Percentiles rank a stretch among this genome's conserved stretches.
These are phyloP conservation scores for Ephialtes manifestator DNA, from an alignment of 2,888 invertebrate species.

Conservation along the genomic window DNA sequence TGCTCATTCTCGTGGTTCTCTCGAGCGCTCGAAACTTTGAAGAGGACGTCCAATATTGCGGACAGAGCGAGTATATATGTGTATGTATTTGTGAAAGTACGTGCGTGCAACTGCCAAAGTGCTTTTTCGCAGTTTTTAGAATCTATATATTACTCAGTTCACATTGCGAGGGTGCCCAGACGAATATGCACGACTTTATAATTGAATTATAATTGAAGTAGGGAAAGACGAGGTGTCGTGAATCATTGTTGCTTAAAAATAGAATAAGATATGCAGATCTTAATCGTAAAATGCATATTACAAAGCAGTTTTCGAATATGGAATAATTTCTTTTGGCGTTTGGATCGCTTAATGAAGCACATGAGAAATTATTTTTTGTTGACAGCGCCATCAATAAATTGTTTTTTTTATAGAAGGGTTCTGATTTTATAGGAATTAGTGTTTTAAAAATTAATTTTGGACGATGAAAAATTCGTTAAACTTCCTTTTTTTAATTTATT, in stretches of 20 bases:
- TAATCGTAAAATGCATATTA: no score
- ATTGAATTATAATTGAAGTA: background rate
- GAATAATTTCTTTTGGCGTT: no score
- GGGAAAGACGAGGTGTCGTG: background rate
- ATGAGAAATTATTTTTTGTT: no score
- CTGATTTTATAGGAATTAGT: no score
- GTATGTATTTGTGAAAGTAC: background rate
- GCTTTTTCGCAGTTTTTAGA: constrained; percentile 4
- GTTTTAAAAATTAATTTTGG: no score
- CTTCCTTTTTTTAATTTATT: no score
- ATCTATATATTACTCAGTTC: constrained; percentile 1
- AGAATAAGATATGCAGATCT: background rate
- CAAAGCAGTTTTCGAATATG: no score
- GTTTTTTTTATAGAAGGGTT: no score
- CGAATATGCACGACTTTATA: constrained; percentile 2
- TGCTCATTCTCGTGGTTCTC: constrained; percentile 9
- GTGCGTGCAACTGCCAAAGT: background rate
- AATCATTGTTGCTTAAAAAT: background rate
- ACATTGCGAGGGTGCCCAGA: background rate
- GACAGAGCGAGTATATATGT: background rate
- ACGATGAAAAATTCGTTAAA: no score
- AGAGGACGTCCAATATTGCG: constrained; percentile 24
- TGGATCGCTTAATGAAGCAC: no score
- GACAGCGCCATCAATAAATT: no score
- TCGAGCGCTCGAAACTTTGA: constrained; percentile 23